Conservation (phyloP, 2,113 vertebrate species). For the Macquaria australasica region DNA sequence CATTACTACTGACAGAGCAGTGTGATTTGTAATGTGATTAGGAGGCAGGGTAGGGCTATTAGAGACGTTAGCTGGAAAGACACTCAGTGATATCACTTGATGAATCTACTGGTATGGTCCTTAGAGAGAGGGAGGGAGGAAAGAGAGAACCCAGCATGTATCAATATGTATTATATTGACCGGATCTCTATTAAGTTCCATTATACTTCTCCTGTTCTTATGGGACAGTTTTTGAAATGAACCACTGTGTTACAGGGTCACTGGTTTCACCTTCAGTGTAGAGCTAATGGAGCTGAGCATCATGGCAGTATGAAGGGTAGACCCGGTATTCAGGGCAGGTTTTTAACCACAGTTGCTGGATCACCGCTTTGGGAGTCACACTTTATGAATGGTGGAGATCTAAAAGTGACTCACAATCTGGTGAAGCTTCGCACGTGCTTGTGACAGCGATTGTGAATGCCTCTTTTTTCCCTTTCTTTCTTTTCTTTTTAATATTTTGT, state of each 20-base stretch:
- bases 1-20: slow-evolving; percentile 60
- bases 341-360: slow-evolving; percentile 11
- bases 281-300: slow-evolving; percentile 48
- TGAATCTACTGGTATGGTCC: slow-evolving; percentile 52
- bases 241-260: slow-evolving; percentile 29
- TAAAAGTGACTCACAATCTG: neutral
- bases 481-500: neutral
- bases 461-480: neutral
- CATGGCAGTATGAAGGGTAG: neutral
- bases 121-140: slow-evolving; percentile 21
- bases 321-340: neutral
- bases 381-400: neutral
- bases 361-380: neutral
- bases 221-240: slow-evolving; percentile 27
- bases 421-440: too few species aligned
- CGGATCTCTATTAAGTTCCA: slow-evolving; percentile 47
- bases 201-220: slow-evolving; percentile 46
- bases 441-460: too few species aligned
- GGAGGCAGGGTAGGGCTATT: slow-evolving; percentile 48
- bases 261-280: slow-evolving; percentile 50
- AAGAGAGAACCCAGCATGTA: slow-evolving; percentile 23
- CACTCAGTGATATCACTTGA: slow-evolving; percentile 59
- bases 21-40: slow-evolving; percentile 77
- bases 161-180: slow-evolving; percentile 63
- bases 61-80: slow-evolving; percentile 58